Conservation (phyloP, 2,113 vertebrate genomes). For the Lanius ludovicianus region DNA sequence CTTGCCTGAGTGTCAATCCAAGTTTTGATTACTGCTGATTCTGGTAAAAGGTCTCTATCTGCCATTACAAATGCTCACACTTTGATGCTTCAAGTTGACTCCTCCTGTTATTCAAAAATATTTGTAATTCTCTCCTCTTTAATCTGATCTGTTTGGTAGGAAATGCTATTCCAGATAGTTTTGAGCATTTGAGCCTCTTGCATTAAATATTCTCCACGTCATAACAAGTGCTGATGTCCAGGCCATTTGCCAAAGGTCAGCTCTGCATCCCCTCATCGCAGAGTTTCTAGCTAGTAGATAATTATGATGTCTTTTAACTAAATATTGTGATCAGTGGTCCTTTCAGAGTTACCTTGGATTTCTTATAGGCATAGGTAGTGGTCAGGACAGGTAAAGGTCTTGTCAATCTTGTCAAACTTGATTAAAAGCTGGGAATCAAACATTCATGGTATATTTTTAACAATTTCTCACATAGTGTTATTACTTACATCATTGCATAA, state of each 20-base stretch:
- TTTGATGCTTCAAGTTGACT: not conserved
- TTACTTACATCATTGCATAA: not conserved
- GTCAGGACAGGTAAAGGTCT: not conserved
- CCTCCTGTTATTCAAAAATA: not conserved
- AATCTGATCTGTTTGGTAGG: not conserved
- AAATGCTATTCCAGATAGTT: not conserved
- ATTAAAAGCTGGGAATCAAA: not conserved
- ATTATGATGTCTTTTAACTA: not conserved
- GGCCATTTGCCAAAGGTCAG: not conserved
- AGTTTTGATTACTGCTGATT: not conserved
- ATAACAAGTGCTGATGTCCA: not conserved
- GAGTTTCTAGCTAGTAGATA: not conserved
- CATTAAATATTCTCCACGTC: rapidly evolving
- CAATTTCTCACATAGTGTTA: not conserved
- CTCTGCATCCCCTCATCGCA: not conserved
- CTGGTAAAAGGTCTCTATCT: not conserved
- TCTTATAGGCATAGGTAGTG: not conserved
- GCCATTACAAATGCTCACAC: not conserved
- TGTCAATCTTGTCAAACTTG: not conserved
- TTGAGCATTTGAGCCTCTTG: not conserved
- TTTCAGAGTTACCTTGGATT: not conserved
- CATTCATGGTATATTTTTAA: not conserved
- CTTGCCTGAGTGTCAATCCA: not conserved
- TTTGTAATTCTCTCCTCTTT: not conserved
- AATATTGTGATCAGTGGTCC: not conserved